Evolutionary conservation across 2,113 vertebrate genomes (phyloP).

Genomic region (Sinosuthora webbiana): DNA sequence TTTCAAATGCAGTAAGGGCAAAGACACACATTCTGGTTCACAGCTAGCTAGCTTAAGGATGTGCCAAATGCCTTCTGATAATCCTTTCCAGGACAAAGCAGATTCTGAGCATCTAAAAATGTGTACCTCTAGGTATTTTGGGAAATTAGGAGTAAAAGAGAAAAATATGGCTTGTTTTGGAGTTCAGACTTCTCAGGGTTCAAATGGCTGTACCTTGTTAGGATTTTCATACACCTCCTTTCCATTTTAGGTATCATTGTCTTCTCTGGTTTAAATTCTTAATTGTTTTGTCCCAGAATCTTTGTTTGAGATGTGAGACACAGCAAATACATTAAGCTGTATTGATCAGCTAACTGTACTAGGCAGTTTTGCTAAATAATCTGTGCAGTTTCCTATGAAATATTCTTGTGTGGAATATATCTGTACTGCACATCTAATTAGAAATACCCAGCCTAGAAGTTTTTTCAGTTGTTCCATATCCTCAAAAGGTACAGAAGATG

Average conservation of each 20-base stretch:
- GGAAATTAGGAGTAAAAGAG: background rate
- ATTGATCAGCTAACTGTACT: background rate
- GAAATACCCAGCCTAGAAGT: constrained; percentile 3
- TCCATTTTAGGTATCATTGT: background rate
- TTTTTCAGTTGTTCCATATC: constrained; percentile 8
- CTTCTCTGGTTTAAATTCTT: background rate
- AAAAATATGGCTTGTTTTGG: background rate
- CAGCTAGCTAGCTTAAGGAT: background rate
- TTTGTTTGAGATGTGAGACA: background rate
- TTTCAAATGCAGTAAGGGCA: background rate
- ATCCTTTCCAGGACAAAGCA: background rate
- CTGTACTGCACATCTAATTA: background rate
- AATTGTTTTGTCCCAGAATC: background rate
- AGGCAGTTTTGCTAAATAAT: background rate
- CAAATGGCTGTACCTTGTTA: background rate
- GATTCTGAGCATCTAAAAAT: background rate
- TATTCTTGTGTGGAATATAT: background rate
- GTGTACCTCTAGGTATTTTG: background rate
- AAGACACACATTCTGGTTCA: background rate
- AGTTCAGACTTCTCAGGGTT: background rate
- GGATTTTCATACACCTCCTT: background rate
- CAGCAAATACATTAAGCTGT: background rate
- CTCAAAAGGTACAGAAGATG: constrained; percentile 4
- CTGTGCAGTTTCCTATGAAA: background rate
- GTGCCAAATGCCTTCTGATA: background rate